phyloP scores from a whole-genome alignment of 64 coral and sea anemone species.

The Stichodactyla helianthus region DNA sequence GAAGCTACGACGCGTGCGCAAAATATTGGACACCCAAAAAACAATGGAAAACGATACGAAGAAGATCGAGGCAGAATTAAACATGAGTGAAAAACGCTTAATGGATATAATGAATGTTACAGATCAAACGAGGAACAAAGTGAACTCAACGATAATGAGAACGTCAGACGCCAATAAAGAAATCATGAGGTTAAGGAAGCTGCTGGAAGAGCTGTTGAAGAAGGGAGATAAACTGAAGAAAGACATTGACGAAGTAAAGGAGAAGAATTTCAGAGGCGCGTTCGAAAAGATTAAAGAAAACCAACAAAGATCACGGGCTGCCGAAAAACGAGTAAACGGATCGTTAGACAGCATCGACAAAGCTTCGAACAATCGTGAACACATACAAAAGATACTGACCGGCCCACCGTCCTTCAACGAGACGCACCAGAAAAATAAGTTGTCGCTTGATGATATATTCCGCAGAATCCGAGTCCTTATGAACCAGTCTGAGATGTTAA shows the following conservation, averaged over 20 bases:
- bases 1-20: slow-evolving; percentile 46
- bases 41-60: slow-evolving; percentile 62
- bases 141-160: slow-evolving; percentile 29
- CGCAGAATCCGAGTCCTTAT: slow-evolving; percentile 51
- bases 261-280: slow-evolving; percentile 44
- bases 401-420: slow-evolving; percentile 47
- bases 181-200: slow-evolving; percentile 43
- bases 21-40: slow-evolving; percentile 48
- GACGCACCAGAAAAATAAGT: slow-evolving; percentile 26
- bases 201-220: slow-evolving; percentile 43
- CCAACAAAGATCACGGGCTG: slow-evolving; percentile 40
- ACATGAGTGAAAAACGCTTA: slow-evolving; percentile 5
- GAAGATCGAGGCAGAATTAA: slow-evolving; percentile 46
- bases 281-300: slow-evolving; percentile 66
- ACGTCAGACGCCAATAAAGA: slow-evolving; percentile 47
- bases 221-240: slow-evolving; percentile 44
- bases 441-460: slow-evolving; percentile 25
- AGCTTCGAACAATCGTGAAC: slow-evolving; percentile 21
- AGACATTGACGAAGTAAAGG: slow-evolving; percentile 37
- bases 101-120: slow-evolving; percentile 20
- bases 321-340: slow-evolving; percentile 52
- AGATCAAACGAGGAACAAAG: background rate
- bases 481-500: slow-evolving; percentile 50
- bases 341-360: slow-evolving; percentile 34
- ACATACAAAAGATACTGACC: slow-evolving; percentile 18